A percentile compares a stretch with the other conserved stretches of the same genome.
These are phyloP conservation scores for Benthosema pterotum DNA, from an alignment of 2,797 vertebrate species.

Conservation along the genomic window DNA sequence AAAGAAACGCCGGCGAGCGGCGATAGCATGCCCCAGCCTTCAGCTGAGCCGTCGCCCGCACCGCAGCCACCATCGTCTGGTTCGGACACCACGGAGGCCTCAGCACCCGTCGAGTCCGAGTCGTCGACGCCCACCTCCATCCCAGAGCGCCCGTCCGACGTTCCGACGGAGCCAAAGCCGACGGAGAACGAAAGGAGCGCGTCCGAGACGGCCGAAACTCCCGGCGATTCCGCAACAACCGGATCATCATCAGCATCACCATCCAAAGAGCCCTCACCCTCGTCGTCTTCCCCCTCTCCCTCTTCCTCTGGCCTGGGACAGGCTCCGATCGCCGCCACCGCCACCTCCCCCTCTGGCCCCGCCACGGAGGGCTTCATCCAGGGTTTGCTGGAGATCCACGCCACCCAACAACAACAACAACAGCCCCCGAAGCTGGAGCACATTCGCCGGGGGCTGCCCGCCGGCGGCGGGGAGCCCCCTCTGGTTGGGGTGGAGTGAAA, in stretches of 20 bases:
- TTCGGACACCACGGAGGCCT: background rate
- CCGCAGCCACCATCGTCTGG: too few relatives aligned
- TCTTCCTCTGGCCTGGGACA: conserved; percentile 15
- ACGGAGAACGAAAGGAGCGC: background rate
- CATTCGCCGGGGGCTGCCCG: conserved; percentile 75
- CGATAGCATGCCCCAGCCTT: too few relatives aligned
- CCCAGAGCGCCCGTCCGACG: background rate
- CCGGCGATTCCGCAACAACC: too few relatives aligned
- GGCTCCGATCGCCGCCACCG: background rate
- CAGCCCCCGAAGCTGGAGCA: conserved; percentile 78
- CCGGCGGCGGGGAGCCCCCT: conserved; percentile 76
- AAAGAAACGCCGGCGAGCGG: conserved; percentile 12
- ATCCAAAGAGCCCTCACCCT: conserved; percentile 55
- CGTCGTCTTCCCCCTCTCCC: conserved; percentile 14
- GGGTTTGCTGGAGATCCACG: conserved; percentile 83
- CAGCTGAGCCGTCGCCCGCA: too few relatives aligned
- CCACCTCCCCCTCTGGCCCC: too few relatives aligned
- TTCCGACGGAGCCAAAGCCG: background rate
- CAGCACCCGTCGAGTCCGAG: too few relatives aligned
- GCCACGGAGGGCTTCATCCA: conserved; percentile 72
- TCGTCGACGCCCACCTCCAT: too few relatives aligned
- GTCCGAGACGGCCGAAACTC: background rate
- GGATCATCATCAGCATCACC: background rate
- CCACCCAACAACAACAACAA: too few relatives aligned
- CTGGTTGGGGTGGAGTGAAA: conserved; percentile 86